Conservation (phyloP, 2,113 vertebrate species). For the Xenopus borealis region DNA sequence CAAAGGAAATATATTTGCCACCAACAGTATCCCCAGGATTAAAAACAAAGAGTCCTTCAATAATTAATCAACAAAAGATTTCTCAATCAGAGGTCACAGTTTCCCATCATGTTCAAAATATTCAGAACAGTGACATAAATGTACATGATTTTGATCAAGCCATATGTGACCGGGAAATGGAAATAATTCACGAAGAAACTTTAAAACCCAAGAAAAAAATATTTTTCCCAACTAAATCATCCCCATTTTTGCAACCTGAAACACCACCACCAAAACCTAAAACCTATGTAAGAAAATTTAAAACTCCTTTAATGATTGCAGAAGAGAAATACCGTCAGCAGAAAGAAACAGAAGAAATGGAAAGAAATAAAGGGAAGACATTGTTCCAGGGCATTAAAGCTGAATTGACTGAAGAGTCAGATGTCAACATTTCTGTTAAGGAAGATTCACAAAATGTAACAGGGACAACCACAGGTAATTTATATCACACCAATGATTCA, state of each 20-base stretch:
- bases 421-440: slow-evolving; percentile 42
- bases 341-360: slow-evolving; percentile 70
- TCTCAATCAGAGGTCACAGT: not conserved
- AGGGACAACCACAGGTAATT: not conserved
- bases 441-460: not conserved
- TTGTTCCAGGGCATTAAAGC: slow-evolving; percentile 32
- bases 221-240: slow-evolving; percentile 63
- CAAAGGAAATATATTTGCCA: slow-evolving; percentile 56
- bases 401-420: slow-evolving; percentile 47
- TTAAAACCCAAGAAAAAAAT: slow-evolving; percentile 57
- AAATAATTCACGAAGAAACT: slow-evolving; percentile 44
- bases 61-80: slow-evolving; percentile 5
- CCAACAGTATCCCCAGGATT: slow-evolving; percentile 71
- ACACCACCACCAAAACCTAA: slow-evolving; percentile 63
- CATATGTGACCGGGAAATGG: slow-evolving; percentile 26
- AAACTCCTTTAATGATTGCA: slow-evolving; percentile 84
- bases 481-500: not conserved
- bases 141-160: slow-evolving; percentile 28
- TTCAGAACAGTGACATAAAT: slow-evolving; percentile 4
- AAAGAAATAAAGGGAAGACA: slow-evolving; percentile 57
- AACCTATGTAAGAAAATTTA: slow-evolving; percentile 76
- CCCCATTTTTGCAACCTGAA: slow-evolving; percentile 70
- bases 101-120: not conserved
- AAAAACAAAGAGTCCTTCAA: slow-evolving; percentile 54
- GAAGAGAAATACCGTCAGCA: slow-evolving; percentile 79